phyloP scores from a whole-genome alignment of 2,797 vertebrate genomes.

The Pseudopleuronectes americanus region DNA sequence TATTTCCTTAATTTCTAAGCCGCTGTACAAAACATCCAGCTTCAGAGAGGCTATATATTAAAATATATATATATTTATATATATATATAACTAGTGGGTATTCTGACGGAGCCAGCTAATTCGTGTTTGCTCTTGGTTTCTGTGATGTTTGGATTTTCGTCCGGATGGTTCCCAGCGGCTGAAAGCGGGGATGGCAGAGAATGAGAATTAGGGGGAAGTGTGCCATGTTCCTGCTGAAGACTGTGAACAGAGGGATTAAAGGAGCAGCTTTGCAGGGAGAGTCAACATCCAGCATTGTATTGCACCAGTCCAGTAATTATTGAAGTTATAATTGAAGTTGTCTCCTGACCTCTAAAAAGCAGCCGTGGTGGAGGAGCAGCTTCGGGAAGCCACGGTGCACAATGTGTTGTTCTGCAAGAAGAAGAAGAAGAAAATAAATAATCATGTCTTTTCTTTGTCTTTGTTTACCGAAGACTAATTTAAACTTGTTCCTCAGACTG shows the following conservation, averaged over 20 bases:
- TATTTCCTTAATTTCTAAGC: background rate
- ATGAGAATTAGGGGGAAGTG: conserved; percentile 64
- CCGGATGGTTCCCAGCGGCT: conserved; percentile 2
- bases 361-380: conserved; percentile 1
- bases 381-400: background rate
- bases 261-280: conserved; percentile 52
- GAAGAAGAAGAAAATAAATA: too few species aligned
- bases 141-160: conserved; percentile 52
- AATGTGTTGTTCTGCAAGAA: background rate
- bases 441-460: background rate
- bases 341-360: conserved; percentile 56
- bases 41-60: background rate
- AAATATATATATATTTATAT: background rate
- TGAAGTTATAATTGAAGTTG: conserved; percentile 55
- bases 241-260: conserved; percentile 69
- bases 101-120: background rate
- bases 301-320: conserved; percentile 56
- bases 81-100: background rate
- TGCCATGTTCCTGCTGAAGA: conserved; percentile 49
- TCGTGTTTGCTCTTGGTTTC: background rate
- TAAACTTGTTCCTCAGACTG: too few species aligned
- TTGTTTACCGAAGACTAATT: background rate
- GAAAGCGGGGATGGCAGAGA: conserved; percentile 42
- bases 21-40: background rate
- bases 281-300: conserved; percentile 55